Percentiles rank a stretch among this genome's conserved stretches.
Evolutionary conservation across 64 coral and sea anemone species (phyloP).

Genomic region (Pocillopora damicornis): DNA sequence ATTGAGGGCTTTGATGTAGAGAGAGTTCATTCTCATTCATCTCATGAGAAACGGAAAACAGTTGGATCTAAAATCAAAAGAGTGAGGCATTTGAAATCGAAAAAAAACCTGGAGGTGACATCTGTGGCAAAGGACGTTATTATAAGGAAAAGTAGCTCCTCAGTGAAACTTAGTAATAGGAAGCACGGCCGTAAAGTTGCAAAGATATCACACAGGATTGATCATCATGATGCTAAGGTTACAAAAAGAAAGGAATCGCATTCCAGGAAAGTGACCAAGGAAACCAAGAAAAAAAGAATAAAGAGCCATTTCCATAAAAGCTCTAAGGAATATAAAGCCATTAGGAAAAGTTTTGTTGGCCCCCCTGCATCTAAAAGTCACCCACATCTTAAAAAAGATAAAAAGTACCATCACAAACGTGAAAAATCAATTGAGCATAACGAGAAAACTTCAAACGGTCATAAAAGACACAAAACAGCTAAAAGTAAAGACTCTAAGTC

Average conservation of each 20-base stretch:
- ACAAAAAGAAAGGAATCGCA: not conserved
- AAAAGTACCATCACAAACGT: not conserved
- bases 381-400: not conserved
- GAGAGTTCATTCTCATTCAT: not conserved
- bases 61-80: not conserved
- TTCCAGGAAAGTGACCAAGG: not conserved
- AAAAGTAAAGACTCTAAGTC: not conserved
- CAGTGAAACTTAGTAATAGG: too few relatives aligned
- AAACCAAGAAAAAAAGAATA: not conserved
- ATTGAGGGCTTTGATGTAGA: slow-evolving; percentile 28
- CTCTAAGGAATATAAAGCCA: not conserved
- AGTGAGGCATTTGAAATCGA: not conserved
- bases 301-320: not conserved
- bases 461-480: not conserved
- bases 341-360: not conserved
- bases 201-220: not conserved
- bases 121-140: not conserved
- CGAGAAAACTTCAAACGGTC: not conserved
- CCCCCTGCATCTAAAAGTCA: not conserved
- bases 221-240: not conserved
- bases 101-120: not conserved
- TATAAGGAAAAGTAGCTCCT: too few relatives aligned
- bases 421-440: not conserved
- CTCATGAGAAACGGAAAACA: not conserved
- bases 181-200: too few relatives aligned